A percentile compares a stretch with the other conserved stretches of the same genome.
Conservation (phyloP, 2,888 invertebrate species). For the Monoplex corrugatus region DNA sequence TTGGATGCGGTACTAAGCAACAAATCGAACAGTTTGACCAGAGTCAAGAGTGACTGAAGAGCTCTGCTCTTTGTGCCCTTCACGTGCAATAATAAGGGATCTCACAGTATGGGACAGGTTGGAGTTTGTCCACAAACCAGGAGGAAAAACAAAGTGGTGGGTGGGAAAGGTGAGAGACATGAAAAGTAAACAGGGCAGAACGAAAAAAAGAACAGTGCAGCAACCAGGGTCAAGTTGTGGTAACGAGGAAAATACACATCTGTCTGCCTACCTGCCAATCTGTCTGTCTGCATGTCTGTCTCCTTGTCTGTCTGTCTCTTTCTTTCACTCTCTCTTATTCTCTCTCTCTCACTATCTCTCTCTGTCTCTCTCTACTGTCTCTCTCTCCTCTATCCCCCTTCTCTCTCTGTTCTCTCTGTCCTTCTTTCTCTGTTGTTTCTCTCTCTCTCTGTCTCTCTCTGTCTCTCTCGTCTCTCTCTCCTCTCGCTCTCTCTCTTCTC, state of each 20-base stretch:
- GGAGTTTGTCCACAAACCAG: too few species aligned
- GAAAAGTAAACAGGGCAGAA: too few species aligned
- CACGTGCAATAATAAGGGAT: background rate
- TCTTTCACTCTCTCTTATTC: background rate
- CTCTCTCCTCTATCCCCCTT: background rate
- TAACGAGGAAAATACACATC: too few species aligned
- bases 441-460: conserved; percentile 20
- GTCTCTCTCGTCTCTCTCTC: background rate
- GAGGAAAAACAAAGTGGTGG: too few species aligned
- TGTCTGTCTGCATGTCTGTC: background rate
- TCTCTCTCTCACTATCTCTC: background rate
- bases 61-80: background rate
- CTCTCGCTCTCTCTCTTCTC: background rate
- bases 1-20: too few species aligned
- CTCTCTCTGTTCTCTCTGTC: conserved; percentile 5
- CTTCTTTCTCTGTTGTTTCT: conserved; percentile 15
- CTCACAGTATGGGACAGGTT: too few species aligned
- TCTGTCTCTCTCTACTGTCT: background rate
- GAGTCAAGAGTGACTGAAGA: too few species aligned
- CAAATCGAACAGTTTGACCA: too few species aligned
- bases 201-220: too few species aligned
- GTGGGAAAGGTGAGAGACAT: background rate
- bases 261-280: too few species aligned
- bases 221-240: too few species aligned
- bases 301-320: background rate